phyloP scores from a whole-genome alignment of 2,113 vertebrate genomes.

The Alouatta palliata region DNA sequence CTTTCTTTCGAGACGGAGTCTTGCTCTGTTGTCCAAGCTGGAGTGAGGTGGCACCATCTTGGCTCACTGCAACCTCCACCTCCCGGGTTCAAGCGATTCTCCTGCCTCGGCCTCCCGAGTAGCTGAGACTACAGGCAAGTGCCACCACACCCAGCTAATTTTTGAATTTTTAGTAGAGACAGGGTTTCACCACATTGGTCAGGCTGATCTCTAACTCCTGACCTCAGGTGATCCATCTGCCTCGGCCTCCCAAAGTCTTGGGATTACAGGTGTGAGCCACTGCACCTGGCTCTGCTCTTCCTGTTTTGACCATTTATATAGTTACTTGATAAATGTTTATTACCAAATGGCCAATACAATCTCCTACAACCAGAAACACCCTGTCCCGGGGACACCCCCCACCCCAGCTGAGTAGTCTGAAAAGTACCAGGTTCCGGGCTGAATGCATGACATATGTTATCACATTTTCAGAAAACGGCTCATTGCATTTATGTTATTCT shows the following conservation, averaged over 20 bases:
- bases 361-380: not conserved
- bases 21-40: not conserved
- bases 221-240: not conserved
- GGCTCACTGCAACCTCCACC: not conserved
- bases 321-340: not conserved
- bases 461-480: not conserved
- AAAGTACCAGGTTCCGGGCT: not conserved
- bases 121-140: not conserved
- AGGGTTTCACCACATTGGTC: not conserved
- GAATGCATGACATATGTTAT: not conserved
- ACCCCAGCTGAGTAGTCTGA: not conserved
- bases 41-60: not conserved
- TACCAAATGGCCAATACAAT: not conserved
- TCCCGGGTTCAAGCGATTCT: not conserved
- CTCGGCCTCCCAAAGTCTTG: not conserved
- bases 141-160: not conserved
- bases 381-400: not conserved
- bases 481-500: constrained; percentile 19
- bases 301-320: not conserved
- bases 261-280: too few species aligned
- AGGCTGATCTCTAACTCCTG: not conserved
- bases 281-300: not conserved
- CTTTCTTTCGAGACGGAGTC: too few species aligned
- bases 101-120: not conserved
- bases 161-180: not conserved